A percentile compares a stretch with the other conserved stretches of the same genome.
phyloP scores from a whole-genome alignment of 1,140 invertebrate species.

The Achatina immaculata region DNA sequence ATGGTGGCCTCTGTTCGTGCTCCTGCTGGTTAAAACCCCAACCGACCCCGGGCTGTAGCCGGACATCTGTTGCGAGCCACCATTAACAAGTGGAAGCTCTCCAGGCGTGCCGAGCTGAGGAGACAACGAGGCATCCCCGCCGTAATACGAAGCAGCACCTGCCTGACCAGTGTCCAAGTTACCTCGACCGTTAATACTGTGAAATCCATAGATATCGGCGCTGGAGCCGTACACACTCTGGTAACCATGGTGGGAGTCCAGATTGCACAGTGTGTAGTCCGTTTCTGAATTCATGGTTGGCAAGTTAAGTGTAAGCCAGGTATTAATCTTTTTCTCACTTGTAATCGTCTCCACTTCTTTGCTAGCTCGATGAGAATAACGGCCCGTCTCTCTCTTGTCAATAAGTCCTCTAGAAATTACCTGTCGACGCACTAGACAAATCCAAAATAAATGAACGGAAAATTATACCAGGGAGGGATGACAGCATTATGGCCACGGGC shows the following conservation, averaged over 20 bases:
- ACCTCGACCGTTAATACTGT: conserved; percentile 42
- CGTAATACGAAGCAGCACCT: neutral
- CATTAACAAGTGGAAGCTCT: conserved; percentile 19
- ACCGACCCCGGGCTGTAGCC: neutral
- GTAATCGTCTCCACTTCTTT: neutral
- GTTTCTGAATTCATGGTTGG: conserved; percentile 60
- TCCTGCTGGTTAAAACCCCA: neutral
- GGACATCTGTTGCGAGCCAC: conserved; percentile 2
- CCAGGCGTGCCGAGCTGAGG: conserved; percentile 29
- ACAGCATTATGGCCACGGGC: neutral
- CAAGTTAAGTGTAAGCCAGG: neutral
- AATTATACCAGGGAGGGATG: conserved; percentile 16
- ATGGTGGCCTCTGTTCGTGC: neutral
- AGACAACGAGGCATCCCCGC: conserved; percentile 21
- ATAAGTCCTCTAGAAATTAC: conserved; percentile 11
- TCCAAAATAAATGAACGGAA: conserved; percentile 35
- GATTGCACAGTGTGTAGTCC: conserved; percentile 64
- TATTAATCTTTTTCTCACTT: conserved; percentile 21
- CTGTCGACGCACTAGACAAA: conserved; percentile 29
- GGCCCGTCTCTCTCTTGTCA: neutral
- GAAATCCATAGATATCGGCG: conserved; percentile 28
- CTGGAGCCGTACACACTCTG: conserved; percentile 43
- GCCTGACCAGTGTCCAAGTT: conserved; percentile 28
- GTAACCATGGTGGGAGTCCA: conserved; percentile 55
- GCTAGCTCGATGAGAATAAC: neutral